Percentiles rank a stretch among this genome's conserved stretches.
Conservation (phyloP, 2,797 vertebrate species). For the Gymnothorax javanicus region DNA sequence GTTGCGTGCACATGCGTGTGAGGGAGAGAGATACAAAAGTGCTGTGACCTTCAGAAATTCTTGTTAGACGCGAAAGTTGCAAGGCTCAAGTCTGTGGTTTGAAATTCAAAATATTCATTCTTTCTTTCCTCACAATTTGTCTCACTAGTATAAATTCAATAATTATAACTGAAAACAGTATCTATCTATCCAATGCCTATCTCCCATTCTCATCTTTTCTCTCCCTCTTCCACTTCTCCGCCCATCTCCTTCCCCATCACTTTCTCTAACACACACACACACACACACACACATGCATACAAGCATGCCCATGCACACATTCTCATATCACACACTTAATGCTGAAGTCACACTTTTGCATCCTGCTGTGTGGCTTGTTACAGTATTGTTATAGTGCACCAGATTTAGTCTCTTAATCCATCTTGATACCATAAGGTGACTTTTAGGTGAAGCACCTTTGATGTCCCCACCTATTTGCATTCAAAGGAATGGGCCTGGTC, state of each 20-base stretch:
- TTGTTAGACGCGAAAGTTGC: not conserved
- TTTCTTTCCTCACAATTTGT: not conserved
- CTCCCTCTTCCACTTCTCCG: not conserved
- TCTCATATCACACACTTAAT: not conserved
- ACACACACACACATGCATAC: not conserved
- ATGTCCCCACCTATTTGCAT: conserved; percentile 61
- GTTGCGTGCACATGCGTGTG: not conserved
- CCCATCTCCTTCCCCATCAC: not conserved
- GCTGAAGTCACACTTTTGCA: conserved; percentile 16
- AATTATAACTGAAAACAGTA: conserved; percentile 1
- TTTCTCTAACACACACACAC: not conserved
- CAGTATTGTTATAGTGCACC: conserved; percentile 33
- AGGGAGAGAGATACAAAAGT: not conserved
- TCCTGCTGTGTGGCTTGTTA: conserved; percentile 41
- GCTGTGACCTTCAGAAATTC: conserved; percentile 7
- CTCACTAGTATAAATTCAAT: conserved; percentile 3
- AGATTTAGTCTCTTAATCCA: conserved; percentile 44
- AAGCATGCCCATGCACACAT: not conserved
- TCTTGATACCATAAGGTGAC: conserved; percentile 50
- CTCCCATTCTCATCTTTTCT: not conserved
- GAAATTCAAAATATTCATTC: not conserved
- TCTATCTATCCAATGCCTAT: not conserved
- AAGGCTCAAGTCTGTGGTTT: not conserved
- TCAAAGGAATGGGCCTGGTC: conserved; percentile 45
- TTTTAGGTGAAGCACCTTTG: conserved; percentile 49